Base-by-base conservation (phyloP, 2,888 invertebrate species). In the Pasiphila rectangulata region DNA sequence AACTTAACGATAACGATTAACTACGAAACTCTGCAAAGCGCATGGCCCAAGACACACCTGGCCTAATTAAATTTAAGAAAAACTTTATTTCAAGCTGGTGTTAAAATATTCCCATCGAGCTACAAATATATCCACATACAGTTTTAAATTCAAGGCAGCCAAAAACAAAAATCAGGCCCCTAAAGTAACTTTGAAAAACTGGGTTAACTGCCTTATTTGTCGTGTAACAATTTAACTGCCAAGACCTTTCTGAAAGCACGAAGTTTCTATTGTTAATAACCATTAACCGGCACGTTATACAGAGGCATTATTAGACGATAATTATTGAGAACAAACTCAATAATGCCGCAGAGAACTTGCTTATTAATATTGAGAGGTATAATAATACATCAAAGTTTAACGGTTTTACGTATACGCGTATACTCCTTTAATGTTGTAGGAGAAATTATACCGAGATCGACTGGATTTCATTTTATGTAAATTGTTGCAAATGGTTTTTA, bases 161-260 rank as follows among this genome's bases (percentile, higher is more conserved):
- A 19, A 41, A 47, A 27, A 37, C 12, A 37, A 23, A 32, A 47
- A 46, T 40, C 40, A 46, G 21, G 23, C 24, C 2, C 16, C 10
- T 6, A 9, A 16, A 32, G 32, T 19, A n/a, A n/a, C n/a, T n/a
- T n/a, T 16, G 17, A 61, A 51, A 57, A 69, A 64, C 57, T 67
- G 47, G 69, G 69, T 62, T 61, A 65, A 63, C 54, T 49, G 50
- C 64, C 52, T 38, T 55, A 54, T 63, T 69, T 56, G 52, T 54
- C 55, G 54, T 52, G 36, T 45, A 44, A 42, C 46, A 46, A 43
- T 47, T 34, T 46, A 54, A 43, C 39, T 39, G 19, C 38, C 12
- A 27, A 36, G 47, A 46, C 54, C 47, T 57, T 52, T 46, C 19
- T 19, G 46, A 17, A 17, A n/a, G n/a, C n/a, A 16, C 9, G 32